Evolutionary conservation across 2,888 invertebrate genomes (phyloP).

Genomic region (Baronia brevicornis): DNA sequence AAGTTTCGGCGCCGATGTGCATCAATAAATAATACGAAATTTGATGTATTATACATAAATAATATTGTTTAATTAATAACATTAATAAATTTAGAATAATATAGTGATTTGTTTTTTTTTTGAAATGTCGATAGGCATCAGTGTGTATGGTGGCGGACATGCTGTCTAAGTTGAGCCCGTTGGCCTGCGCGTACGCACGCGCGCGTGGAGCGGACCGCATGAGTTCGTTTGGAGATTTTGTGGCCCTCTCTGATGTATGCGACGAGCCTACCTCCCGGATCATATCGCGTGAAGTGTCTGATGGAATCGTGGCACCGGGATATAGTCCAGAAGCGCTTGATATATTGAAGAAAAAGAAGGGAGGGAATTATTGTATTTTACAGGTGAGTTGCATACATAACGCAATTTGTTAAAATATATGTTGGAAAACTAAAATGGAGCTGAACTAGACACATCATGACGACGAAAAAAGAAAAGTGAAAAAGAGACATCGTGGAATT

Average conservation of each 20-base stretch:
- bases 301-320: slow-evolving; percentile 98
- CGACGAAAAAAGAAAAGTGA: too few relatives aligned
- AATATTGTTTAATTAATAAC: too few relatives aligned
- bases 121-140: slow-evolving; percentile 80
- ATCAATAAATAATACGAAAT: too few relatives aligned
- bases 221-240: slow-evolving; percentile 99
- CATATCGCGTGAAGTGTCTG: slow-evolving; percentile 95
- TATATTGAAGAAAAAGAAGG: slow-evolving; percentile 94
- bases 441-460: too few relatives aligned
- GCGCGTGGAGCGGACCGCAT: slow-evolving; percentile 98
- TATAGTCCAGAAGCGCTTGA: slow-evolving; percentile 89
- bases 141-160: slow-evolving; percentile 96
- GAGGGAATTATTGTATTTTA: slow-evolving; percentile 92
- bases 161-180: slow-evolving; percentile 80
- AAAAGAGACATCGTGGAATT: too few relatives aligned
- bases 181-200: slow-evolving; percentile 94
- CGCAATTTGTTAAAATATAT: too few relatives aligned
- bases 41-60: too few relatives aligned
- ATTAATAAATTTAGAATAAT: too few relatives aligned
- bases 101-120: neutral
- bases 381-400: too few relatives aligned
- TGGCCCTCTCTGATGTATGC: slow-evolving; percentile 94
- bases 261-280: slow-evolving; percentile 93
- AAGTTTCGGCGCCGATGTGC: too few relatives aligned
- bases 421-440: too few relatives aligned